Percentiles rank a stretch among this genome's conserved stretches.
Conservation (phyloP, 2,113 vertebrate genomes). For the Ameiurus melas region DNA sequence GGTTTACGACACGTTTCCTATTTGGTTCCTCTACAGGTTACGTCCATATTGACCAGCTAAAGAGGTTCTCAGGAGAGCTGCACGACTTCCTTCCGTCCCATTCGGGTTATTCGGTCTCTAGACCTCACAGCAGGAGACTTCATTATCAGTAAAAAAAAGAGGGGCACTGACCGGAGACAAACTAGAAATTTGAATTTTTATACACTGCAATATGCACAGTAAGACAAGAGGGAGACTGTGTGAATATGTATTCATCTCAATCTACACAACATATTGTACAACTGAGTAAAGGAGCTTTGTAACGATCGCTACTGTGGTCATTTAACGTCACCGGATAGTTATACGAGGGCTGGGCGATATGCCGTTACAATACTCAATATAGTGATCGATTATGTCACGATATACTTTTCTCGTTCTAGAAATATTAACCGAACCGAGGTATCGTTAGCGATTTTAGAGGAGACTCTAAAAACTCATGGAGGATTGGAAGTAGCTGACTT, state of each 20-base stretch:
- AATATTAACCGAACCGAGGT: neutral
- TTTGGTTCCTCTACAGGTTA: conserved; percentile 56
- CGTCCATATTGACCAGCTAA: conserved; percentile 61
- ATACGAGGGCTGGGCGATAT: neutral
- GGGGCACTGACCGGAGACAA: neutral
- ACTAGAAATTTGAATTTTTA: neutral
- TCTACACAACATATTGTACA: neutral
- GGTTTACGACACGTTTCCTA: neutral
- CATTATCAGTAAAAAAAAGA: neutral
- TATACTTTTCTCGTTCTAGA: neutral
- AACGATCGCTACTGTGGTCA: neutral
- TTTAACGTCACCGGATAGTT: neutral
- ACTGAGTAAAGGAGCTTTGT: conserved; percentile 1
- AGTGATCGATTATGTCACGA: neutral
- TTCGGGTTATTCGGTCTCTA: conserved; percentile 55
- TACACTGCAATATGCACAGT: no score
- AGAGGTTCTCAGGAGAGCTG: conserved; percentile 65
- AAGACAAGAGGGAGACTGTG: neutral
- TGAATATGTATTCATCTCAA: neutral
- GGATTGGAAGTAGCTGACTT: neutral
- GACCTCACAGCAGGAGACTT: conserved; percentile 31
- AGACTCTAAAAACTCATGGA: neutral
- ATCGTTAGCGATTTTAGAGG: neutral
- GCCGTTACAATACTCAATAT: neutral
- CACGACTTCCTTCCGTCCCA: conserved; percentile 56